A percentile compares a stretch with the other conserved stretches of the same genome.
Evolutionary conservation across 2,113 vertebrate genomes (phyloP).

Genomic region (Isichthys henryi): DNA sequence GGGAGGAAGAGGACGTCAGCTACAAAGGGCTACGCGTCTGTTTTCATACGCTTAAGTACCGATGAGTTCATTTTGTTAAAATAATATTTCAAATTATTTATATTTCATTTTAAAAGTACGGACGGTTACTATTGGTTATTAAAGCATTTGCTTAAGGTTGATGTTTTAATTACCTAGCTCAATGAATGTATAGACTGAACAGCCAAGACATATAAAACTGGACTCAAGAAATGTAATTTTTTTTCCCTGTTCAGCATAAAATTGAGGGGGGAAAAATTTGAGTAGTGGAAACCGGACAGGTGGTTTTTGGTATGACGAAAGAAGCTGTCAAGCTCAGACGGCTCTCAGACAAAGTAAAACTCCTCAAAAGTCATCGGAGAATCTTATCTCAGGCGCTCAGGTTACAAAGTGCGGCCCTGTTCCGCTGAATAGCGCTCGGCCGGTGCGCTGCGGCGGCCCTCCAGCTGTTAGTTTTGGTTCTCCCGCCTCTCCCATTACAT

Average conservation of each 20-base stretch:
- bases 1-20: constrained; percentile 62
- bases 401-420: constrained; percentile 47
- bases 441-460: constrained; percentile 35
- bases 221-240: background rate
- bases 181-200: background rate
- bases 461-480: constrained; percentile 45
- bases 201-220: background rate
- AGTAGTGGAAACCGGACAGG: constrained; percentile 14
- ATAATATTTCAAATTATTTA: background rate
- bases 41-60: background rate
- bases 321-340: constrained; percentile 17
- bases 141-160: background rate
- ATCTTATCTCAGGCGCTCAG: constrained; percentile 34
- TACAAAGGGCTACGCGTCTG: background rate
- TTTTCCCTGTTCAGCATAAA: background rate
- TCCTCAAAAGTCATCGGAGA: constrained; percentile 29
- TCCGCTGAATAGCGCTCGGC: constrained; percentile 42
- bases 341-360: constrained; percentile 24
- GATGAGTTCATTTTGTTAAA: background rate
- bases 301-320: constrained; percentile 22
- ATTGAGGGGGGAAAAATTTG: background rate
- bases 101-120: background rate
- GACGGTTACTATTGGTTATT: background rate
- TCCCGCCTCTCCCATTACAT: constrained; percentile 26
- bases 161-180: background rate